A percentile compares a stretch with the other conserved stretches of the same genome.
These are phyloP conservation scores for Lacanobia wlatinum DNA, from an alignment of 2,888 invertebrate species.

Conservation along the genomic window DNA sequence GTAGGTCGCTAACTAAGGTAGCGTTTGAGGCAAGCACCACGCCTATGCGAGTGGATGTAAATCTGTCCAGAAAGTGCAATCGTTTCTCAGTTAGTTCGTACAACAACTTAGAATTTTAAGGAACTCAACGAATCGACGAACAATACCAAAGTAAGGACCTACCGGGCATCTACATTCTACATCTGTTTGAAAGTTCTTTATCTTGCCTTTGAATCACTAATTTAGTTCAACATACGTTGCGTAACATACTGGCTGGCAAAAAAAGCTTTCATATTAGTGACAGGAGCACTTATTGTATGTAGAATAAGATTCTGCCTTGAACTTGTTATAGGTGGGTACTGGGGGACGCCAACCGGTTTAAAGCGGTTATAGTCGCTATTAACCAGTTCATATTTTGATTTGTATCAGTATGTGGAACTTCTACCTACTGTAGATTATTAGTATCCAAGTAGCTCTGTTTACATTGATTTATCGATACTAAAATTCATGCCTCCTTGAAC, in stretches of 20 bases:
- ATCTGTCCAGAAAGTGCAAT: no score
- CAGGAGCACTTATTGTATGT: neutral
- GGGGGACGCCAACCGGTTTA: slow-evolving; percentile 15
- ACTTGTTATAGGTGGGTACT: neutral
- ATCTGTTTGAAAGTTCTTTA: no score
- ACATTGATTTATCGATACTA: neutral
- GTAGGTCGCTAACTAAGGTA: no score
- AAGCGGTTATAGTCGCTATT: neutral
- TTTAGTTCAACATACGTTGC: neutral
- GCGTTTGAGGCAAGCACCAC: no score
- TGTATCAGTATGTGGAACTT: neutral
- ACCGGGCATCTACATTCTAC: no score
- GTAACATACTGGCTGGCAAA: neutral
- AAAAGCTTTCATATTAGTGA: slow-evolving; percentile 1
- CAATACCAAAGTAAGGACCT: no score
- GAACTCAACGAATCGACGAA: no score
- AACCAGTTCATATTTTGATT: neutral
- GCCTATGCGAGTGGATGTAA: no score
- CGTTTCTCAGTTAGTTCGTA: no score
- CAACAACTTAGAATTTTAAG: no score
- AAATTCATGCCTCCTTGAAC: neutral
- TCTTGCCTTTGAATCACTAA: neutral
- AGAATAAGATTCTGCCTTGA: slow-evolving; percentile 10
- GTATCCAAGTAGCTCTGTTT: no score
- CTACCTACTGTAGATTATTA: neutral